Conservation (phyloP, 2,888 invertebrate species). For the Neoascia interrupta region DNA sequence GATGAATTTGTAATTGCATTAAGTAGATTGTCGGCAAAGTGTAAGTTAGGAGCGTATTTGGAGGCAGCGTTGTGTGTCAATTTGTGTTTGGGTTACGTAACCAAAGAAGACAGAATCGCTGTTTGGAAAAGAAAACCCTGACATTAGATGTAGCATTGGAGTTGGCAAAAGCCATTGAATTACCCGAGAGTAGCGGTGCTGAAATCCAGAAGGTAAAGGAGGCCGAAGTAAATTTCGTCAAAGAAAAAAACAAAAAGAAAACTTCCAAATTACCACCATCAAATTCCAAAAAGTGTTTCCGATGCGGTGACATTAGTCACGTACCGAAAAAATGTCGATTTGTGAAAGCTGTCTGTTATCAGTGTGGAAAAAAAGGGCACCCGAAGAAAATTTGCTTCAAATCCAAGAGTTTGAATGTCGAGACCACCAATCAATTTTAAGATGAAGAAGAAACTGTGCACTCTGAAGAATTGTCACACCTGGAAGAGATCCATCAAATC, state of each 20-base stretch:
- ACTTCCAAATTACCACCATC: not conserved
- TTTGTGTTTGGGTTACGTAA: not conserved
- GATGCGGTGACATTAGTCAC: not conserved
- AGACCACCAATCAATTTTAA: not conserved
- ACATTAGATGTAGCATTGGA: slow-evolving; percentile 3
- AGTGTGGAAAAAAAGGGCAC: slow-evolving; percentile 12
- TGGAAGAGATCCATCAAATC: not conserved
- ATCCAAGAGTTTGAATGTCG: not conserved
- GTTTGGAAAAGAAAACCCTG: slow-evolving; percentile 19
- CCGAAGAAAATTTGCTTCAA: slow-evolving; percentile 17
- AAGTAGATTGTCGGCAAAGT: too few relatives aligned
- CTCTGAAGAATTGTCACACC: not conserved
- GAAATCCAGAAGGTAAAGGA: slow-evolving; percentile 10
- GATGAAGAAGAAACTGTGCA: not conserved
- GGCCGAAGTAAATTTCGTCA: not conserved
- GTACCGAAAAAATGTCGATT: not conserved
- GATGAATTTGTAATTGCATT: too few relatives aligned
- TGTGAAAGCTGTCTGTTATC: slow-evolving; percentile 2
- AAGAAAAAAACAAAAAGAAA: slow-evolving; percentile 8
- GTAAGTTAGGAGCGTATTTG: too few relatives aligned
- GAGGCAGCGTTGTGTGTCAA: too few relatives aligned
- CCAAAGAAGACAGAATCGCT: not conserved
- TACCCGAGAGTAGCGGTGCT: slow-evolving; percentile 4
- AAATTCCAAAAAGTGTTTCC: not conserved
- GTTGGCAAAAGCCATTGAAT: slow-evolving; percentile 7